Evolutionary conservation across 2,797 vertebrate species (phyloP).

Genomic region (Pteronotus mesoamericanus): DNA sequence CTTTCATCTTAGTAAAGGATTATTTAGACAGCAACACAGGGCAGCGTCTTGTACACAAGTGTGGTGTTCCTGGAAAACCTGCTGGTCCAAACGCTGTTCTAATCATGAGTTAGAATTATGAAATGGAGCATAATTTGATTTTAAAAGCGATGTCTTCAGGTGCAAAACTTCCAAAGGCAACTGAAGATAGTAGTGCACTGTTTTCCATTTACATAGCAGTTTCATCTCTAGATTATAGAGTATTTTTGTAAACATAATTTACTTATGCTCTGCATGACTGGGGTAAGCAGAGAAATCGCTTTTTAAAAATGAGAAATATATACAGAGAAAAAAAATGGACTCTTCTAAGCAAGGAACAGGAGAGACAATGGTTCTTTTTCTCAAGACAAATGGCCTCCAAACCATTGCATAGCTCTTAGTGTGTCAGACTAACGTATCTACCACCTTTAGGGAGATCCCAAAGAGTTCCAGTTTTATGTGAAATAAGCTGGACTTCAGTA

Average conservation of each 20-base stretch:
- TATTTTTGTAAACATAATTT: slow-evolving; percentile 41
- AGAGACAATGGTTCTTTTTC: background rate
- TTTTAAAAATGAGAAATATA: slow-evolving; percentile 44
- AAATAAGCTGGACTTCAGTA: background rate
- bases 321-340: background rate
- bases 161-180: slow-evolving; percentile 68
- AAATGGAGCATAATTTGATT: slow-evolving; percentile 72
- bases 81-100: slow-evolving; percentile 67
- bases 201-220: background rate
- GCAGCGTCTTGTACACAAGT: slow-evolving; percentile 57
- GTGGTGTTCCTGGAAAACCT: slow-evolving; percentile 63
- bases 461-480: background rate
- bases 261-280: slow-evolving; percentile 22
- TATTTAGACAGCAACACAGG: slow-evolving; percentile 59
- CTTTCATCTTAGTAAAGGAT: slow-evolving; percentile 67
- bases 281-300: background rate
- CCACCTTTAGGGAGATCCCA: background rate
- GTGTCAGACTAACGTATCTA: background rate
- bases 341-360: background rate
- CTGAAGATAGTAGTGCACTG: slow-evolving; percentile 51
- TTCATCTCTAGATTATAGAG: background rate
- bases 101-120: slow-evolving; percentile 73
- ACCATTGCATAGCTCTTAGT: background rate
- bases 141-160: slow-evolving; percentile 72
- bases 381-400: slow-evolving; percentile 3